Evolutionary conservation across 2,113 vertebrate genomes (phyloP).

Genomic region (Serilophus lunatus): DNA sequence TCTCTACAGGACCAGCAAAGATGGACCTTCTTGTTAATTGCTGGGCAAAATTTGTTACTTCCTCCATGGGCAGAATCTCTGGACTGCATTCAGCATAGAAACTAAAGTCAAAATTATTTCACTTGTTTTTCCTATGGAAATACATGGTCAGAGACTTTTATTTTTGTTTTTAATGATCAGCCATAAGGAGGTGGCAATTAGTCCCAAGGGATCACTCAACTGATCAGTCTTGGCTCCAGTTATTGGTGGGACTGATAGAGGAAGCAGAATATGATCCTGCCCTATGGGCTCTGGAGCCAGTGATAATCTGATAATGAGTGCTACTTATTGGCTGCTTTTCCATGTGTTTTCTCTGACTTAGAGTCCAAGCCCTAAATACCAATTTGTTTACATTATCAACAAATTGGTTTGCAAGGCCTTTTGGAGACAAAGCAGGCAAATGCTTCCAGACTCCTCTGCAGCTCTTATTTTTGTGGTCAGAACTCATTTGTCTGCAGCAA

Average conservation of each 20-base stretch:
- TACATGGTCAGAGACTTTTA: not conserved
- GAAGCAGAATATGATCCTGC: not conserved
- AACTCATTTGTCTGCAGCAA: not conserved
- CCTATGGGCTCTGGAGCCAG: not conserved
- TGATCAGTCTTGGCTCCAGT: not conserved
- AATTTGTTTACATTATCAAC: slow-evolving; percentile 21
- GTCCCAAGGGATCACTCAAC: not conserved
- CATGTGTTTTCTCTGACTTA: not conserved
- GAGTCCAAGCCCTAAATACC: not conserved
- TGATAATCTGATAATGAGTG: slow-evolving; percentile 28
- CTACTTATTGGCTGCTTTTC: slow-evolving; percentile 10
- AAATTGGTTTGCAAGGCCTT: not conserved
- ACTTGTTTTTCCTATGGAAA: not conserved
- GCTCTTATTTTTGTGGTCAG: not conserved
- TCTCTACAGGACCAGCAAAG: not conserved
- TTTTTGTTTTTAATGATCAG: not conserved
- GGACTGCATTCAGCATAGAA: not conserved
- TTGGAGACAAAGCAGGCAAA: not conserved
- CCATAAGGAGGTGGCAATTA: not conserved
- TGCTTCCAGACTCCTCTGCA: not conserved
- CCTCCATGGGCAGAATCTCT: not conserved
- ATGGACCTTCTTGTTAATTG: not conserved
- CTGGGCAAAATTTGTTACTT: not conserved
- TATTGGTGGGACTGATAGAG: slow-evolving; percentile 15
- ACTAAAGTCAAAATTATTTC: not conserved